Conservation (phyloP, 2,797 vertebrate species). For the Muscicapa comitata region DNA sequence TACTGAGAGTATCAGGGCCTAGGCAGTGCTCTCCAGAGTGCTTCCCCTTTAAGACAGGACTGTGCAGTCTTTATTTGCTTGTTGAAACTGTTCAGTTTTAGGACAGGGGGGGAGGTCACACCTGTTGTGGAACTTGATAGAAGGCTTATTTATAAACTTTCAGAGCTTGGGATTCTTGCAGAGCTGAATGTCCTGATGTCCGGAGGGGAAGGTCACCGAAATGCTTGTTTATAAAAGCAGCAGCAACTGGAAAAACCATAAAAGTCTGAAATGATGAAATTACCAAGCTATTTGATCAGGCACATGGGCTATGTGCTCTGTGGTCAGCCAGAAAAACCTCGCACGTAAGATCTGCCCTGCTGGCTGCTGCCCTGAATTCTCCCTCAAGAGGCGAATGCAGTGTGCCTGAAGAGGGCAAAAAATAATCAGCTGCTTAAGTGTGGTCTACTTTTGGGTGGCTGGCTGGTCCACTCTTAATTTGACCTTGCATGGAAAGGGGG, state of each 20-base stretch:
- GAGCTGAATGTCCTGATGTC: slow-evolving; percentile 95
- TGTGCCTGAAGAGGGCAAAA: slow-evolving; percentile 44
- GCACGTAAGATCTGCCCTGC: slow-evolving; percentile 59
- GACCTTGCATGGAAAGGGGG: slow-evolving; percentile 69
- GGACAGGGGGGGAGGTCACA: slow-evolving; percentile 98
- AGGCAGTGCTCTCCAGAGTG: background rate
- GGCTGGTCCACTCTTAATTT: slow-evolving; percentile 62
- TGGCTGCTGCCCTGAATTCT: slow-evolving; percentile 59
- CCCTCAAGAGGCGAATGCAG: background rate
- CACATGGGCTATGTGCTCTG: slow-evolving; percentile 56
- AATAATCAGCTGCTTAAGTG: slow-evolving; percentile 58
- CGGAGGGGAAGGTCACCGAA: slow-evolving; percentile 86
- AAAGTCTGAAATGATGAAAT: slow-evolving; percentile 92
- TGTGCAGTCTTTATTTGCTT: slow-evolving; percentile 77
- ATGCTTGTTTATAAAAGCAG: slow-evolving; percentile 95
- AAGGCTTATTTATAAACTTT: slow-evolving; percentile 99
- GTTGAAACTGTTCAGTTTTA: slow-evolving; percentile 99
- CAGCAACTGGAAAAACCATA: slow-evolving; percentile 93
- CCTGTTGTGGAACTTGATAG: slow-evolving; percentile 99
- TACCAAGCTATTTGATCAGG: slow-evolving; percentile 85
- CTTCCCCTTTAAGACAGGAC: slow-evolving; percentile 76
- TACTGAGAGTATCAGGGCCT: background rate
- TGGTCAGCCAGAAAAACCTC: slow-evolving; percentile 63
- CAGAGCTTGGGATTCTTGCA: slow-evolving; percentile 96
- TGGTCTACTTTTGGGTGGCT: slow-evolving; percentile 48